phyloP scores from a whole-genome alignment of 2,113 vertebrate genomes.

The Heteronetta atricapilla region DNA sequence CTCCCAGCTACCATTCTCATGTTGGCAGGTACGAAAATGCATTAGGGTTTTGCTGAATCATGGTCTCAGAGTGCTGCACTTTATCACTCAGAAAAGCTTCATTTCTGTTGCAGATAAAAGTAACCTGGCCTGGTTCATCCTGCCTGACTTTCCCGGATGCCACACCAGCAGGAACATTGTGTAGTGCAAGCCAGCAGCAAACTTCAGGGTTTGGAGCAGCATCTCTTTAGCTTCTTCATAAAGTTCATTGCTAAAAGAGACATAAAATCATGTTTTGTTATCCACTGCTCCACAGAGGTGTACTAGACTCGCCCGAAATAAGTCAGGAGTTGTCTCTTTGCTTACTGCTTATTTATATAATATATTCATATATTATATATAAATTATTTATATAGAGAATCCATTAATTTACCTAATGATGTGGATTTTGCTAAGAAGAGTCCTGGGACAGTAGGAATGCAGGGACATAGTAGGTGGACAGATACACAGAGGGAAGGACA shows the following conservation, averaged over 20 bases:
- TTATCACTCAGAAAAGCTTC: background rate
- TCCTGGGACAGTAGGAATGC: rapidly evolving
- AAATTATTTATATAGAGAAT: background rate
- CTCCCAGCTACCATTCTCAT: background rate
- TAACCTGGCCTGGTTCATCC: rapidly evolving
- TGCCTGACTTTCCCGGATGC: background rate
- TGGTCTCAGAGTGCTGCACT: background rate
- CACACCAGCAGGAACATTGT: background rate
- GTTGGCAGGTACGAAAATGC: background rate
- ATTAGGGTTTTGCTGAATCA: background rate
- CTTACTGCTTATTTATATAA: background rate
- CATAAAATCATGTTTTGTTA: background rate
- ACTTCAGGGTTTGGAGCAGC: background rate
- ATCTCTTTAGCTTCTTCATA: background rate
- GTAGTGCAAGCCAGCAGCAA: no score
- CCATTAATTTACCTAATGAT: background rate
- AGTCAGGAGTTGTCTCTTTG: background rate
- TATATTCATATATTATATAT: no score
- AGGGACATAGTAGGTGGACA: rapidly evolving
- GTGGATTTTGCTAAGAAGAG: background rate
- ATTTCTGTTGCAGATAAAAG: background rate
- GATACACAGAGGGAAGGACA: background rate
- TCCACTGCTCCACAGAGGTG: no score
- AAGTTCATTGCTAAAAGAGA: background rate
- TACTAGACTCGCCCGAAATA: background rate